Evolutionary conservation across 2,888 invertebrate species (phyloP).

Genomic region (Microctonus brassicae): DNA sequence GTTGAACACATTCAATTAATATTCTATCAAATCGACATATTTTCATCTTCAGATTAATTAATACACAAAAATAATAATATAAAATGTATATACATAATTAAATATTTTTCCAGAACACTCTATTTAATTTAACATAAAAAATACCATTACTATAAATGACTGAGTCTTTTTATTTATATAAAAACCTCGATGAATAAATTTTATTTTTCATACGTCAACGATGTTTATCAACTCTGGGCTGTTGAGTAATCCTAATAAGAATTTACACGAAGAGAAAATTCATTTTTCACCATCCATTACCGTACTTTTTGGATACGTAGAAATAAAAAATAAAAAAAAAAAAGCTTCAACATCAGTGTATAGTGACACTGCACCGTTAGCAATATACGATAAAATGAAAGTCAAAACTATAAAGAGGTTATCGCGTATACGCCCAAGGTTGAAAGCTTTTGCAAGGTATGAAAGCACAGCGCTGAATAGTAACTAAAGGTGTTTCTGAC

Average conservation of each 20-base stretch:
- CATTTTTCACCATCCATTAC: neutral
- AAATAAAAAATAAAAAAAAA: too few species aligned
- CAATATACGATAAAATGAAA: neutral
- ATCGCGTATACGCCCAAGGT: neutral
- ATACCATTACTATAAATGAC: neutral
- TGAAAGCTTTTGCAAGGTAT: conserved; percentile 15
- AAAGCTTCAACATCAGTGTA: neutral
- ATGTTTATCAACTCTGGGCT: neutral
- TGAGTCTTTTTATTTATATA: neutral
- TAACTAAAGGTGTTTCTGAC: neutral
- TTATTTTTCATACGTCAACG: neutral
- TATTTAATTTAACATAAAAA: neutral
- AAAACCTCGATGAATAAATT: neutral
- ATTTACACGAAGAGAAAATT: neutral
- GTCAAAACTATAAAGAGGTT: neutral
- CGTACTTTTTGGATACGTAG: neutral
- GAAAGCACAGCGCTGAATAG: conserved; percentile 10
- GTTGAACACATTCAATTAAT: neutral
- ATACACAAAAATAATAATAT: too few species aligned
- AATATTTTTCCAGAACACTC: neutral
- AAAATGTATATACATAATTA: neutral
- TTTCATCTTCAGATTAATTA: too few species aligned
- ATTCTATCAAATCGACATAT: too few species aligned
- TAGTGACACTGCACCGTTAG: neutral
- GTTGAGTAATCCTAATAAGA: neutral